Evolutionary conservation across 2,113 vertebrate genomes (phyloP).

Genomic region (Alligator mississippiensis): DNA sequence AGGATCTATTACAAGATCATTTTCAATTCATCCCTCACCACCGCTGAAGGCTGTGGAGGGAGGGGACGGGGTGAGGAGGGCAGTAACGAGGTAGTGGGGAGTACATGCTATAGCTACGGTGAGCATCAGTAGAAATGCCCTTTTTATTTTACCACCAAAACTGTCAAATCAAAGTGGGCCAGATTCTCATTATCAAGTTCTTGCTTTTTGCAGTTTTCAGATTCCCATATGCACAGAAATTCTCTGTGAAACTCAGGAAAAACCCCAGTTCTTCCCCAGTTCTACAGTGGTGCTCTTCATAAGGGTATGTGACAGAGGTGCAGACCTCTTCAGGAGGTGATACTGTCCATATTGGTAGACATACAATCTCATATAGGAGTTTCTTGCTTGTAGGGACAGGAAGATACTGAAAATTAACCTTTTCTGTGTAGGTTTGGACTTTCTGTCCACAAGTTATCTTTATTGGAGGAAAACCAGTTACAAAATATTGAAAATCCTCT

Average conservation of each 20-base stretch:
- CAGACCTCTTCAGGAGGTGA: background rate
- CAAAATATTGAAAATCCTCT: background rate
- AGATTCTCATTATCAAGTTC: no score
- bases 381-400: background rate
- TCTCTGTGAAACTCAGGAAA: background rate
- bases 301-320: background rate
- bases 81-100: no score
- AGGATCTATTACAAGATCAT: no score
- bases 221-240: background rate
- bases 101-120: no score
- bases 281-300: fast-evolving
- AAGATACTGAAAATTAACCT: background rate
- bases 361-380: background rate
- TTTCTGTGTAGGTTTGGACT: fast-evolving
- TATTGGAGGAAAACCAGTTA: background rate
- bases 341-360: fast-evolving
- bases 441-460: background rate
- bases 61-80: no score
- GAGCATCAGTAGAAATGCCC: fast-evolving
- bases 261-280: background rate
- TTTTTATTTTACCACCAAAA: background rate
- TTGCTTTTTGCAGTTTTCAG: background rate
- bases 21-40: no score
- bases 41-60: no score
- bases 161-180: fast-evolving